Percentiles rank a stretch among this genome's conserved stretches.
These are phyloP conservation scores for Noctilio leporinus DNA, from an alignment of 2,113 vertebrate genomes.

Conservation along the genomic window DNA sequence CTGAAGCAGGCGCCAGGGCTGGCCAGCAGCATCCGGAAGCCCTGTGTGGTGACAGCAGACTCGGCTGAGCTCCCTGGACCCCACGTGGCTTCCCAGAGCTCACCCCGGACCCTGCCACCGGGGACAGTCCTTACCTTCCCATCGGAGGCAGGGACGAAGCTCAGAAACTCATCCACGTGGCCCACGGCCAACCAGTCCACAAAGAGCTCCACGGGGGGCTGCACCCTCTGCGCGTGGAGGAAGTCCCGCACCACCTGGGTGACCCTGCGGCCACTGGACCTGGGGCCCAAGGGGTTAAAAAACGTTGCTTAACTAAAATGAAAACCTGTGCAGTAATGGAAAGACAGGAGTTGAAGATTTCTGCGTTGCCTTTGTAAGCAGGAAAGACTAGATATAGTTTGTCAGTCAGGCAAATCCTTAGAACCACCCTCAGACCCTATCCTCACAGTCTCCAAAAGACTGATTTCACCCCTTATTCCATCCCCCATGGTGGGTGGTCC, in stretches of 20 bases:
- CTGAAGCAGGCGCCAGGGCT: slow-evolving; percentile 86
- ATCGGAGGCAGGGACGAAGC: slow-evolving; percentile 86
- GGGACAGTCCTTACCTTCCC: slow-evolving; percentile 80
- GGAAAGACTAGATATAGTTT: neutral
- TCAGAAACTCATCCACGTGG: slow-evolving; percentile 94
- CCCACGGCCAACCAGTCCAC: slow-evolving; percentile 89
- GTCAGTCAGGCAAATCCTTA: neutral
- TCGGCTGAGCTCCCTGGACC: rapidly evolving
- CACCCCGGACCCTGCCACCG: rapidly evolving
- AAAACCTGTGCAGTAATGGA: neutral
- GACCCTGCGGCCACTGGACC: slow-evolving; percentile 83
- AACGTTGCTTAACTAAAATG: neutral
- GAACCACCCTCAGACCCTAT: neutral
- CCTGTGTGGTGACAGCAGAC: slow-evolving; percentile 70
- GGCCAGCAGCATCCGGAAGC: slow-evolving; percentile 91
- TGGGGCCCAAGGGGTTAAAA: neutral
- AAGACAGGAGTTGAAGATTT: neutral
- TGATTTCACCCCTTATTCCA: neutral
- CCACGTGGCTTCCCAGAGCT: rapidly evolving
- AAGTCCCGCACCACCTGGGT: slow-evolving; percentile 88
- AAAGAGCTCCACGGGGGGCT: slow-evolving; percentile 87
- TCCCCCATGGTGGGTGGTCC: neutral
- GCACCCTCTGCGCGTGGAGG: slow-evolving; percentile 87
- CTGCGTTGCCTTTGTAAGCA: neutral
- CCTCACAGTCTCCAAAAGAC: neutral